A percentile compares a stretch with the other conserved stretches of the same genome.
Evolutionary conservation across 2,113 vertebrate species (phyloP).

Genomic region (Enhydra lutris): DNA sequence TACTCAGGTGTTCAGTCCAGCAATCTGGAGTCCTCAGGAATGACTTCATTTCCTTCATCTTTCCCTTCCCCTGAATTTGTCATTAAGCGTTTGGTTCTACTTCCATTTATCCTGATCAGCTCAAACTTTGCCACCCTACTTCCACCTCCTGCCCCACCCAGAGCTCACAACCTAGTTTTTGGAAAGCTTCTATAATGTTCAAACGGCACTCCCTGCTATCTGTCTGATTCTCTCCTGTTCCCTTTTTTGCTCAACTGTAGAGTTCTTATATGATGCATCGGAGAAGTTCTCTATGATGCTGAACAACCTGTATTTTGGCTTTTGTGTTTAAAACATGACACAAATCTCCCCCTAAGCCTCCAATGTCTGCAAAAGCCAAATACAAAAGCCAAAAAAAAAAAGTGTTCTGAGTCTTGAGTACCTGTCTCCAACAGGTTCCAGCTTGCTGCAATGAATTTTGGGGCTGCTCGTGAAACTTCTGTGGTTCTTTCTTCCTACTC

Average conservation of each 20-base stretch:
- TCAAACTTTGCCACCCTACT: not conserved
- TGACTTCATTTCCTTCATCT: not conserved
- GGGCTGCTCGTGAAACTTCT: not conserved
- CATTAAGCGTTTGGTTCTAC: not conserved
- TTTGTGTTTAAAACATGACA: not conserved
- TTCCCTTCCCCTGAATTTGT: no score
- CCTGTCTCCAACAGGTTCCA: not conserved
- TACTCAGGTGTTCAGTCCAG: not conserved
- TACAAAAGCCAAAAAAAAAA: no score
- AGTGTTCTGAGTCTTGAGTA: not conserved
- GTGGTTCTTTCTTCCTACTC: not conserved
- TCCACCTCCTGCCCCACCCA: no score
- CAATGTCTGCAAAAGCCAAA: accelerated
- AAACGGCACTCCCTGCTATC: accelerated
- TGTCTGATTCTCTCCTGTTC: not conserved
- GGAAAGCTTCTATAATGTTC: not conserved
- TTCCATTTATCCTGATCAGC: not conserved
- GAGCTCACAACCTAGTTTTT: not conserved
- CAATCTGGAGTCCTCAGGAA: not conserved
- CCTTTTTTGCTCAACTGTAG: not conserved
- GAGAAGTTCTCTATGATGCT: not conserved
- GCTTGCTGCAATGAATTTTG: not conserved
- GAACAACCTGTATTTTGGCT: not conserved
- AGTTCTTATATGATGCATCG: not conserved
- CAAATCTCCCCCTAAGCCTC: not conserved